phyloP scores from a whole-genome alignment of 2,888 invertebrate species.

The Nemotelus pantherinus region DNA sequence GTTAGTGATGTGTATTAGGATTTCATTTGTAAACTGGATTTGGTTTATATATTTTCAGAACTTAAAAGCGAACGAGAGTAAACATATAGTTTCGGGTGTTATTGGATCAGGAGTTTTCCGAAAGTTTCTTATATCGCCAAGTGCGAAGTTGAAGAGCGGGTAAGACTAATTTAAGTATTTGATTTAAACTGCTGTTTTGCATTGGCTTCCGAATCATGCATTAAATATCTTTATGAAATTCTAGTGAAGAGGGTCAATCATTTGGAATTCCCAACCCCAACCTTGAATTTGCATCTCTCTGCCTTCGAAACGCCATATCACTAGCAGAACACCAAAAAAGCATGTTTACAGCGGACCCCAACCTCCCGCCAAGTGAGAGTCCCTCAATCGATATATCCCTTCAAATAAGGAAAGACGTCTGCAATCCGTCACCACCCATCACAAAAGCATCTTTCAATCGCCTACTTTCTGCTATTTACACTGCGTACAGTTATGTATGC shows the following conservation, averaged over 20 bases:
- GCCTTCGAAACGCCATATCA: constrained; percentile 84
- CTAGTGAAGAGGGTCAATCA: constrained; percentile 73
- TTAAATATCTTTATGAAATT: constrained; percentile 39
- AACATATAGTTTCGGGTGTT: constrained; percentile 54
- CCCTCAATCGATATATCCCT: constrained; percentile 53
- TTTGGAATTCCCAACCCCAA: constrained; percentile 88
- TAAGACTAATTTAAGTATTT: constrained; percentile 51
- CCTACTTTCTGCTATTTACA: constrained; percentile 74
- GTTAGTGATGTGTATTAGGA: constrained; percentile 56
- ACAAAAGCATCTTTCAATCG: constrained; percentile 70
- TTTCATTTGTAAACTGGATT: not conserved
- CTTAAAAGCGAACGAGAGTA: constrained; percentile 53
- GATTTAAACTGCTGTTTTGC: not conserved
- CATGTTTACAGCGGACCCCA: constrained; percentile 51
- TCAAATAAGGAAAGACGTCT: constrained; percentile 66
- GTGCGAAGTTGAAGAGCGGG: constrained; percentile 54
- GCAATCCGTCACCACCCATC: constrained; percentile 71
- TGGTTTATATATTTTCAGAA: constrained; percentile 37
- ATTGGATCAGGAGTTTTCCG: constrained; percentile 55
- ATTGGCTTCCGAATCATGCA: too few relatives aligned
- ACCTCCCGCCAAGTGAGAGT: constrained; percentile 48
- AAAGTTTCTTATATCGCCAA: constrained; percentile 55
- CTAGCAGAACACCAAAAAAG: constrained; percentile 65
- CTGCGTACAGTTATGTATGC: constrained; percentile 84
- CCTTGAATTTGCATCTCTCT: constrained; percentile 88